Percentiles rank a stretch among this genome's conserved stretches.
These are phyloP conservation scores for Erythrocercus mccallii DNA, from an alignment of 2,113 vertebrate species.

Conservation along the genomic window DNA sequence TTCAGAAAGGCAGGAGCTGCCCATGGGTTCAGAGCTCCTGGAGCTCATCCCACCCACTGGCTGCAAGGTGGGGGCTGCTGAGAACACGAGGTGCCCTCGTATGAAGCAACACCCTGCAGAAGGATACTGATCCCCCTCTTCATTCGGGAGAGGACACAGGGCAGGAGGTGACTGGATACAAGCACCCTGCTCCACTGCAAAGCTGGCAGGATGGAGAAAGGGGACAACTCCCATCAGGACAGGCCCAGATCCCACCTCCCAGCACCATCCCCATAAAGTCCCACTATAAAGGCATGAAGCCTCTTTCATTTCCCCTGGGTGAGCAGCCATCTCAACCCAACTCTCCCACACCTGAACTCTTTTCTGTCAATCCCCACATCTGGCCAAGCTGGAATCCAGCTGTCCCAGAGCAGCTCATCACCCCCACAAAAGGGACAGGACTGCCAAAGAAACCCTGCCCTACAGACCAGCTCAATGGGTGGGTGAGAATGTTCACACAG, in stretches of 20 bases:
- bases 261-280: background rate
- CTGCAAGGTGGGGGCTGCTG: background rate
- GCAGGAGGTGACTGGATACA: fast-evolving
- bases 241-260: background rate
- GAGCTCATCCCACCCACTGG: background rate
- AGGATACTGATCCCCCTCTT: background rate
- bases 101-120: background rate
- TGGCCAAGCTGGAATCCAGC: background rate
- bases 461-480: background rate
- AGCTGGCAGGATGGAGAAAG: background rate
- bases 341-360: background rate
- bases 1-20: background rate
- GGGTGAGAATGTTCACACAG: background rate
- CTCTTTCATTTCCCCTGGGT: background rate
- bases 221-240: background rate
- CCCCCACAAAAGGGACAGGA: background rate
- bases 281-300: background rate
- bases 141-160: background rate
- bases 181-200: background rate
- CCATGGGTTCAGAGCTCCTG: background rate
- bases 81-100: background rate
- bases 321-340: background rate
- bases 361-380: background rate
- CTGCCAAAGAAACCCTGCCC: background rate
- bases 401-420: background rate